Conservation (phyloP, 1,140 invertebrate species). For the Dreissena rostriformis region DNA sequence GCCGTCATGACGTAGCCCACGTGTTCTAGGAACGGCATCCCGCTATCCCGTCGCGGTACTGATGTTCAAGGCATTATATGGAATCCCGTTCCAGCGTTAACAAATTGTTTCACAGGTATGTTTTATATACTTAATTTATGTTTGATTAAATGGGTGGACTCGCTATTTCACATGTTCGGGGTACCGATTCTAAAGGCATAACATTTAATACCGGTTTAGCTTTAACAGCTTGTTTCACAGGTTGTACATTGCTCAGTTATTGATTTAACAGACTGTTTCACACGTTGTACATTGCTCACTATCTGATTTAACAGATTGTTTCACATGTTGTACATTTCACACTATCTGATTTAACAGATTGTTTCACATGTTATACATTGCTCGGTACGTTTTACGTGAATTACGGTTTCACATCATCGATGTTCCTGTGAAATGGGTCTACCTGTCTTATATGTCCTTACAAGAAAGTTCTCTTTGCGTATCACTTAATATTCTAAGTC, state of each 20-base stretch:
- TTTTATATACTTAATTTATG: neutral
- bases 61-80: neutral
- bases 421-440: too few species aligned
- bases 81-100: neutral
- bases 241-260: neutral
- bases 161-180: neutral
- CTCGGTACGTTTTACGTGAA: too few species aligned
- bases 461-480: too few species aligned
- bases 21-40: slow-evolving; percentile 13
- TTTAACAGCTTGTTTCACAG: neutral
- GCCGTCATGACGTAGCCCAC: slow-evolving; percentile 14
- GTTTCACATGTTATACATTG: neutral
- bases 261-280: too few species aligned
- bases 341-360: too few species aligned
- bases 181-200: neutral
- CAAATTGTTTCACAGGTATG: neutral
- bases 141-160: neutral
- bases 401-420: too few species aligned
- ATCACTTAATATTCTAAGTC: too few species aligned
- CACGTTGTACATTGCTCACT: neutral
- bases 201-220: neutral
- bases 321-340: neutral
- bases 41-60: neutral
- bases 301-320: too few species aligned
- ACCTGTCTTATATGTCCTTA: too few species aligned